Base-by-base conservation (phyloP, 2,888 invertebrate species). In the Ecliptopera silaceata region DNA sequence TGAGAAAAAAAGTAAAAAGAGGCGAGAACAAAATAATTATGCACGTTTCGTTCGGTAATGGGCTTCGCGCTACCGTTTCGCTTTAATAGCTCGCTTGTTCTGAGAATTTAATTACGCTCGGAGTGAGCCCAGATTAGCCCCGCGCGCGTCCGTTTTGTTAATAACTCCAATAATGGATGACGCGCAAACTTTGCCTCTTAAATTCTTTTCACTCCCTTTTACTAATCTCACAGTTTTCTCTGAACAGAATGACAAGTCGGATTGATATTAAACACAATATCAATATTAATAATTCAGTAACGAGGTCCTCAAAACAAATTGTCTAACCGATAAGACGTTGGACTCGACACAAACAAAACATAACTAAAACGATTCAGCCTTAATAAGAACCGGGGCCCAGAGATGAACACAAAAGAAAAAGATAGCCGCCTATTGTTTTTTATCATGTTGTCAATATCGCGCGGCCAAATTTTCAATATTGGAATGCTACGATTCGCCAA, bases 391-490 rank as follows among this genome's bases (percentile, higher is more conserved):
- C 86, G 86, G 85, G 76, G 78, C 75, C 77, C 81, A 79, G 78
- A 88, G 89, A 91, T 90, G 88, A 82, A 88, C 85, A 91, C 89
- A 91, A 90, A 91, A 90, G 91, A 88, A 87, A 83, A 79, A 89
- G 90, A 90, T 91, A 90, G 80, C 84, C 79, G 80, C 77, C 86
- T 83, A 87, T 89, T 89, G 87, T 90, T 91, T 89, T 90, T 91
- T 91, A 90, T 90, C 90, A 88, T 88, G 87, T 89, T 88, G 90
- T 90, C 90, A 91, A 90, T 89, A 90, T 90, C 88, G 84, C 86
- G 87, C 89, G 89, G 89, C 90, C 90, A 90, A 91, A 91, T 91
- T 90, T 91, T 89, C 89, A 86, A 91, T 90, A 91, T 91, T 89
- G 90, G 90, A 91, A 91, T 88, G 90, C 88, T 84, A 84, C 86